phyloP scores from a whole-genome alignment of 2,888 invertebrate genomes.

The Xanthorhoe spadicearia region DNA sequence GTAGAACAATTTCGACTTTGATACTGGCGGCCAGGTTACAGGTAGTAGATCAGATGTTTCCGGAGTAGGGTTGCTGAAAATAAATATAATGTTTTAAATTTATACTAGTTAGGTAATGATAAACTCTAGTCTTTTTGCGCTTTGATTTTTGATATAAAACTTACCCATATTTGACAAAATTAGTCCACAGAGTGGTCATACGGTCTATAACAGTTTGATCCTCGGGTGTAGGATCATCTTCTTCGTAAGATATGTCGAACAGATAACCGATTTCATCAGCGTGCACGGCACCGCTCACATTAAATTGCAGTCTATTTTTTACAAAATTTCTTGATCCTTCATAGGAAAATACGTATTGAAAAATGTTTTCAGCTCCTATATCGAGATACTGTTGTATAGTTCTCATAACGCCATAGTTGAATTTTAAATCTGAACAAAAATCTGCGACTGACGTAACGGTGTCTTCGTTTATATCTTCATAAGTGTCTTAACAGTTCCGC shows the following conservation, averaged over 20 bases:
- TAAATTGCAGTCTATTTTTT: conserved; percentile 50
- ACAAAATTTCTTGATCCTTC: conserved; percentile 58
- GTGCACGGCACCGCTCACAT: conserved; percentile 51
- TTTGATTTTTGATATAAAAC: conserved; percentile 9
- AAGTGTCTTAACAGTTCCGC: conserved; percentile 55
- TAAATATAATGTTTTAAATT: neutral
- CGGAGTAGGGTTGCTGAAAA: conserved; percentile 51
- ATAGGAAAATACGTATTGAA: conserved; percentile 63
- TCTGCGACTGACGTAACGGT: conserved; percentile 45
- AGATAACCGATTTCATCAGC: conserved; percentile 60
- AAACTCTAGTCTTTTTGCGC: too few relatives aligned
- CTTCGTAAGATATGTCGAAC: conserved; percentile 52
- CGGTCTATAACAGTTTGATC: neutral
- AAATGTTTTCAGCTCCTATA: conserved; percentile 51
- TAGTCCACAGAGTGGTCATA: conserved; percentile 57
- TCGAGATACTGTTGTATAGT: conserved; percentile 54
- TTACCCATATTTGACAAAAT: conserved; percentile 62
- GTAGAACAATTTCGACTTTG: conserved; percentile 38
- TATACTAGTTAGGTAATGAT: too few relatives aligned
- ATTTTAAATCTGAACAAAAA: conserved; percentile 58
- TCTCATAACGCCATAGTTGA: conserved; percentile 50
- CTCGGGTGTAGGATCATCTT: conserved; percentile 13
- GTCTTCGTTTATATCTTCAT: conserved; percentile 47
- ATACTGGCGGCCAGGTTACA: conserved; percentile 49
- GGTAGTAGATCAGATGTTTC: conserved; percentile 42